A percentile compares a stretch with the other conserved stretches of the same genome.
Conservation (phyloP, 1,140 invertebrate genomes). For the Tetramorium simillimum region DNA sequence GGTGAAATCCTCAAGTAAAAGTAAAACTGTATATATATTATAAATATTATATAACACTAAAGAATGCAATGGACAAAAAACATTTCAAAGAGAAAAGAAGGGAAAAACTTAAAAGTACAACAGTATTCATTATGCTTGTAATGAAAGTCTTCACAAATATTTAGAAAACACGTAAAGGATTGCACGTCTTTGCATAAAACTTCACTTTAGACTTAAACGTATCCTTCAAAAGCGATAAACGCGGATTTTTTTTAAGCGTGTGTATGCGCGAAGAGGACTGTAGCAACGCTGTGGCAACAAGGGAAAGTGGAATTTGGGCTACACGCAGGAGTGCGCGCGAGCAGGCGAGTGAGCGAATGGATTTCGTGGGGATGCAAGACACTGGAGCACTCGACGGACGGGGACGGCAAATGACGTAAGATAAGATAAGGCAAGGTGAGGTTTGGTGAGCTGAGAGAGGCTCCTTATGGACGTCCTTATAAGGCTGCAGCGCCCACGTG, state of each 20-base stretch:
- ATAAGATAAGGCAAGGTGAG: constrained; percentile 69
- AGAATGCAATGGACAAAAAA: not conserved
- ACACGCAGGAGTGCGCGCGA: constrained; percentile 10
- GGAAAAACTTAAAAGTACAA: not conserved
- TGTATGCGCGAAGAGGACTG: not conserved
- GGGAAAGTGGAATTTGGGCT: constrained; percentile 48
- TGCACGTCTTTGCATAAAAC: not conserved
- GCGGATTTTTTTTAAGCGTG: not conserved
- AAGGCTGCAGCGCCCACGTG: constrained; percentile 76
- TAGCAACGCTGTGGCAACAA: constrained; percentile 36
- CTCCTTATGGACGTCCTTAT: constrained; percentile 71
- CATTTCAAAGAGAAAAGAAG: not conserved
- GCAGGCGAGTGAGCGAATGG: constrained; percentile 1
- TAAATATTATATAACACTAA: not conserved
- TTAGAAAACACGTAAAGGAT: not conserved
- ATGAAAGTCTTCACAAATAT: not conserved
- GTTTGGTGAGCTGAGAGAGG: constrained; percentile 64
- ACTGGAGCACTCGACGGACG: constrained; percentile 43
- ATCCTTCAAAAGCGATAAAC: not conserved
- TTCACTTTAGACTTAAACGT: not conserved
- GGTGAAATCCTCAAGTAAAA: not conserved
- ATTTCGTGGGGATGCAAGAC: constrained; percentile 43
- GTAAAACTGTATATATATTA: not conserved
- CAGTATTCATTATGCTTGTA: not conserved
- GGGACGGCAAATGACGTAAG: constrained; percentile 66